Evolutionary conservation across 64 coral and sea anemone species (phyloP).

Genomic region (Montipora cactus): DNA sequence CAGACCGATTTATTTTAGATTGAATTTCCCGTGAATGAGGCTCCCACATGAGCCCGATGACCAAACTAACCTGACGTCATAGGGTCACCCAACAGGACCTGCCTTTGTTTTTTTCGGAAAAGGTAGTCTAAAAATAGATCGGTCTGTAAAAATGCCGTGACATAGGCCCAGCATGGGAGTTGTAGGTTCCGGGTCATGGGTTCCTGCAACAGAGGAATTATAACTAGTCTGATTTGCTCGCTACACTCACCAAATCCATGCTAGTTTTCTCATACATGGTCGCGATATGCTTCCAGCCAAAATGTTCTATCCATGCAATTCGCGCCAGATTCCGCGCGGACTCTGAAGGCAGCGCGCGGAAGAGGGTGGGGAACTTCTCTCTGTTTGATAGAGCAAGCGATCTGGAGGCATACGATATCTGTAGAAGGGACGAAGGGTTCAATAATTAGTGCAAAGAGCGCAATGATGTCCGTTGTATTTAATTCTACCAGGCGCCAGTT

Average conservation of each 20-base stretch:
- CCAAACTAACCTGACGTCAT: too few relatives aligned
- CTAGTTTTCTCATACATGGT: constrained; percentile 80
- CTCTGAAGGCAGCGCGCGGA: constrained; percentile 85
- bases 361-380: constrained; percentile 84
- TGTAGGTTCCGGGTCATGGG: too few relatives aligned
- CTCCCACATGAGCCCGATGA: too few relatives aligned
- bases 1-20: too few relatives aligned
- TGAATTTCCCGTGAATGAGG: too few relatives aligned
- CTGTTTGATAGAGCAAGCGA: constrained; percentile 86
- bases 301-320: constrained; percentile 77
- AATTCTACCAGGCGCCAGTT: too few relatives aligned
- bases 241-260: constrained; percentile 64
- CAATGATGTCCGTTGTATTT: not conserved
- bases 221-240: not conserved
- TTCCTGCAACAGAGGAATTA: too few relatives aligned
- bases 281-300: constrained; percentile 83
- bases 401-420: constrained; percentile 88
- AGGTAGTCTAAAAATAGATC: too few relatives aligned
- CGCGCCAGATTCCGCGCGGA: constrained; percentile 87
- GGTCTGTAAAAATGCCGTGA: too few relatives aligned
- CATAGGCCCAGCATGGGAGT: too few relatives aligned
- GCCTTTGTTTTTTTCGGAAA: too few relatives aligned
- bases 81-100: too few relatives aligned
- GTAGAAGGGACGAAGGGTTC: not conserved
- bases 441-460: not conserved